A percentile compares a stretch with the other conserved stretches of the same genome.
Conservation (phyloP, 1,140 invertebrate genomes). For the Anastatus disparis region DNA sequence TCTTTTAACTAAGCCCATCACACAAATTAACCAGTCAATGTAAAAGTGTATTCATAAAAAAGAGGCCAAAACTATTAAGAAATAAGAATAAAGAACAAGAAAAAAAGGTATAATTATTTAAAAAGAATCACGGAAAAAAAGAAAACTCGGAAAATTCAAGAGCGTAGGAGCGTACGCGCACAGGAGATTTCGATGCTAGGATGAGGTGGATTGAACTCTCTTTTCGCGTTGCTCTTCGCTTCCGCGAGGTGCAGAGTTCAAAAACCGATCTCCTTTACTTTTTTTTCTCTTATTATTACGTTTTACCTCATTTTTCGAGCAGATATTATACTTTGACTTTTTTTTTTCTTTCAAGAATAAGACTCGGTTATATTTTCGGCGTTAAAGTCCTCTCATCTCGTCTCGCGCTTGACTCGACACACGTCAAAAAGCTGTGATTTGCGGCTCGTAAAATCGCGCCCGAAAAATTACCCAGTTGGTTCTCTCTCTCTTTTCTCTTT, state of each 20-base stretch:
- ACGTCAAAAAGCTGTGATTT: slow-evolving; percentile 35
- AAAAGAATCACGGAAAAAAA: neutral
- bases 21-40: neutral
- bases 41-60: no score
- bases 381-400: neutral
- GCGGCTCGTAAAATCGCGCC: slow-evolving; percentile 32
- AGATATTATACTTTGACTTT: no score
- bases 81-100: neutral
- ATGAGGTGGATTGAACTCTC: slow-evolving; percentile 49
- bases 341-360: no score
- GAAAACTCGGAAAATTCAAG: neutral
- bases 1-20: neutral
- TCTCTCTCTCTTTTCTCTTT: neutral
- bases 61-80: no score
- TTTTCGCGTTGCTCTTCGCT: neutral
- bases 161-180: slow-evolving; percentile 1
- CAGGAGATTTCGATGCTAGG: slow-evolving; percentile 56
- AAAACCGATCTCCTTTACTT: no score
- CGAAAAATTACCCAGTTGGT: slow-evolving; percentile 29
- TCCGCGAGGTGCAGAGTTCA: neutral
- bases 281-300: no score
- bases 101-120: neutral
- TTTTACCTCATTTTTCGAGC: no score
- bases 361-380: slow-evolving; percentile 11
- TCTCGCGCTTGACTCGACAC: neutral